Evolutionary conservation across 64 coral and sea anemone genomes (phyloP), one percentile per base, ranked within the genome.

Genomic region (Pocillopora damicornis): DNA sequence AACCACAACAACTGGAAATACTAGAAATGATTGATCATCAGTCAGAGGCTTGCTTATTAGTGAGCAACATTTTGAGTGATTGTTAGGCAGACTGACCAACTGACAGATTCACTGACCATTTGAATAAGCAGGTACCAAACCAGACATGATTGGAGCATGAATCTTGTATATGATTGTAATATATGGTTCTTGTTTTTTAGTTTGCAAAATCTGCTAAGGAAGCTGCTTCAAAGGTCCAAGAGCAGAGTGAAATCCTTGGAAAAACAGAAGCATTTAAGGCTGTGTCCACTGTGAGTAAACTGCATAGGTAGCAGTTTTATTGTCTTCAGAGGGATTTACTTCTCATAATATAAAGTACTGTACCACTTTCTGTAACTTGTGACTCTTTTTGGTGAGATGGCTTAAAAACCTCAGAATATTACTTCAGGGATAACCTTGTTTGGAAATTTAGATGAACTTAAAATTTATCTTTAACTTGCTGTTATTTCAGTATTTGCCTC

Each of bases 261-360:
- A 99, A 99, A 93, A 99, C 97, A 61, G 93, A 89, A 68, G 63
- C 97, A 25, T 95, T 94, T 75, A 99, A 99, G 78, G 89, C 93
- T 34, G 83, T 99, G 80, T 95, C 97, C 79, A 80, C 87, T 38
- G 95, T 98, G 75, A 92, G 90, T 92, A 75, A 18, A 6, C 17
- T 59, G 2, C 20, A 14, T 45, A n/a, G 15, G 20, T 77, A 42
- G 6, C 34, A 23, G 35, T 61, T 63, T 15, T 78, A 78, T 38
- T 78, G 42, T 51, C 42, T 51, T 51, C 30, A 30, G 30, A 30
- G 30, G 30, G 42, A 2, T 51, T 51, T 7, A 51, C 42, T 51
- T 51, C 42, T 51, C 42, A 51, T 2, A 51, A 7, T 51, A 7
- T 51, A 51, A 2, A 51, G 42, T 51, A 51, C 42, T 51, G 42